Base-by-base conservation (phyloP, 35 echinoderm and acorn worm genomes). In the Strongylocentrotus purpuratus region DNA sequence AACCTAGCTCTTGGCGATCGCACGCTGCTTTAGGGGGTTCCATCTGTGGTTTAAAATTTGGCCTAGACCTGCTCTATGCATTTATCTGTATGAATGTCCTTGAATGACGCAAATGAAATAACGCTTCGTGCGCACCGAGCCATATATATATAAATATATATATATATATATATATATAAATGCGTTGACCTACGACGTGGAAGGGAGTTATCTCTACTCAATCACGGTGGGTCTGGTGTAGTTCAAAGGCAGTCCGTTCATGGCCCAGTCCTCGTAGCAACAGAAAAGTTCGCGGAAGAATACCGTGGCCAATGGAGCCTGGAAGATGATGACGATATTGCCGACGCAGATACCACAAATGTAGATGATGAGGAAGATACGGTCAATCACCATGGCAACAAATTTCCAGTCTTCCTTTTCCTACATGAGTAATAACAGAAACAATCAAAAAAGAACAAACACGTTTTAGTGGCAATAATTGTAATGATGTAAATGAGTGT, bases 401-500 rank as follows among this genome's bases (percentile, higher is more conserved):
- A 97, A 99, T 47, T 99, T 99, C 96, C 96, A 99, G 61, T 99
- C 98, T 46, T 99, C 98, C 48, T 94, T 92, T 60, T 95, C 95
- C 98, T 99, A 46, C 28, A 78, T 78, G 22, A 61, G 15, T 20
- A 96, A 94, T 91, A 31, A 91, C 45, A 60, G 32, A 94, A 33
- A 94, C 50, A 85, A 55, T 5, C 2, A 87, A 87, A 0, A 41
- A 41, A 41, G 45, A 17, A 31, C 6, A 70, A 78, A 78, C 28
- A 50, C 13, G 13, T 50, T 50, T 50, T 50, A 12, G 13, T 50
- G 48, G 48, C 13, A 50, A 50, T 50, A 5, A 50, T 50, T 50
- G n/a, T n/a, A 7, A 50, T 50, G 48, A 7, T 50, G 8, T 50
- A 2, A 50, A 50, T 50, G 48, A 50, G 0, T 50, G 8, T 50